These are phyloP conservation scores for Psettodes erumei DNA, from an alignment of 2,113 vertebrate genomes.

Conservation along the genomic window DNA sequence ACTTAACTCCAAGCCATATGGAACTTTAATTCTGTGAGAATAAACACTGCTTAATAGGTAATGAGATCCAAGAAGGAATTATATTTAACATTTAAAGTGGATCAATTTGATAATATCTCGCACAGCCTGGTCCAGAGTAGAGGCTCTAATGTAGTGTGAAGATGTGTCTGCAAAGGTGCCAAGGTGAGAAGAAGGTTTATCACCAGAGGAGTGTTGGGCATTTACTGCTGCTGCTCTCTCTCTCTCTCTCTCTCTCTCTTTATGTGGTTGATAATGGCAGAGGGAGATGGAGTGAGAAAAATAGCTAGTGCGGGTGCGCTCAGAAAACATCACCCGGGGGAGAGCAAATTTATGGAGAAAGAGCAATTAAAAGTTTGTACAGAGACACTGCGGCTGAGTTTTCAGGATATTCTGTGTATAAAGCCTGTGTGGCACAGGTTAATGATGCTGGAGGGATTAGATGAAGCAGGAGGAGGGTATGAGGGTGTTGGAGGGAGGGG, in stretches of 20 bases:
- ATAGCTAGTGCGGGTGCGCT: constrained; percentile 42
- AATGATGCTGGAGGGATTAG: constrained; percentile 75
- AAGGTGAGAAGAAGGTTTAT: constrained; percentile 55
- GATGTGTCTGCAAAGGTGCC: constrained; percentile 41
- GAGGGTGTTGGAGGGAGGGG: constrained; percentile 31
- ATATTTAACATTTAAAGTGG: constrained; percentile 59
- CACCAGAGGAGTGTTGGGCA: constrained; percentile 33
- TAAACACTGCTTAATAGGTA: constrained; percentile 71
- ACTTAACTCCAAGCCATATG: constrained; percentile 65
- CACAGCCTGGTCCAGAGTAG: constrained; percentile 7
- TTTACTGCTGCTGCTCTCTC: constrained; percentile 39
- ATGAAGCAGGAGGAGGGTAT: constrained; percentile 45
- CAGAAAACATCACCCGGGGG: constrained; percentile 57
- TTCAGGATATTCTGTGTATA: constrained; percentile 58
- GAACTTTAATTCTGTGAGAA: constrained; percentile 71
- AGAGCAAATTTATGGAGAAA: constrained; percentile 69
- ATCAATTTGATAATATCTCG: constrained; percentile 65
- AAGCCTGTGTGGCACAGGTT: constrained; percentile 72
- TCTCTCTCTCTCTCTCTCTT: constrained; percentile 37
- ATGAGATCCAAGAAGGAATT: constrained; percentile 61
- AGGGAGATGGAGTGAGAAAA: constrained; percentile 54
- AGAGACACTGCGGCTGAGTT: constrained; percentile 65
- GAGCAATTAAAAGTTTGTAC: constrained; percentile 78
- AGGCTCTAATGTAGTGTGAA: constrained; percentile 55
- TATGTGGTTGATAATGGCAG: constrained; percentile 43